Evolutionary conservation across 1,140 invertebrate species (phyloP).

Genomic region (Druon quercuslanigerum): DNA sequence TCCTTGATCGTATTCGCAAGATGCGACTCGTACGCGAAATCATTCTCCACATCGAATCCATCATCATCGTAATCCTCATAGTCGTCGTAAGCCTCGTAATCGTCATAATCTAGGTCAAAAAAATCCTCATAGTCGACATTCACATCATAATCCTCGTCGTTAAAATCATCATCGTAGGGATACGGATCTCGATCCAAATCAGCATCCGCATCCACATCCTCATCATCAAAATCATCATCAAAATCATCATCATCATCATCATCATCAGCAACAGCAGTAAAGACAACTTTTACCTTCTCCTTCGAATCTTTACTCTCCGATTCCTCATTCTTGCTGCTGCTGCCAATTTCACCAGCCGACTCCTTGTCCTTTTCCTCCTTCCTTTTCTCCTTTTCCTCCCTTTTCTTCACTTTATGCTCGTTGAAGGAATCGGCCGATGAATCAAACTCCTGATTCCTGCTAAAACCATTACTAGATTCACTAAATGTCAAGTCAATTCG

Average conservation of each 20-base stretch:
- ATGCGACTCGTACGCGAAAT: background rate
- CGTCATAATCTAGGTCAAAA: background rate
- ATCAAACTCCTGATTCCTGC: too few species aligned
- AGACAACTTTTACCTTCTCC: too few species aligned
- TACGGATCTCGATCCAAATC: background rate
- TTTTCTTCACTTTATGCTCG: background rate
- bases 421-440: too few species aligned
- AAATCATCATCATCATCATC: too few species aligned
- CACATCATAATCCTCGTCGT: background rate
- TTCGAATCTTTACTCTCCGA: too few species aligned
- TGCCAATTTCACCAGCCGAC: background rate
- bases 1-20: background rate
- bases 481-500: too few species aligned
- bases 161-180: background rate
- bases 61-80: background rate
- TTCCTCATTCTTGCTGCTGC: too few species aligned
- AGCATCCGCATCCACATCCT: background rate
- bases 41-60: constrained; percentile 6
- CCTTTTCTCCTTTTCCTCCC: background rate
- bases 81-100: constrained; percentile 1
- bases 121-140: background rate
- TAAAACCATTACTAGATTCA: too few species aligned
- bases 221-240: too few species aligned
- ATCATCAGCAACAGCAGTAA: too few species aligned
- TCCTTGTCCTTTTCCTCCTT: background rate